Evolutionary conservation across 2,113 vertebrate species (phyloP).

Genomic region (Glareola pratincola): DNA sequence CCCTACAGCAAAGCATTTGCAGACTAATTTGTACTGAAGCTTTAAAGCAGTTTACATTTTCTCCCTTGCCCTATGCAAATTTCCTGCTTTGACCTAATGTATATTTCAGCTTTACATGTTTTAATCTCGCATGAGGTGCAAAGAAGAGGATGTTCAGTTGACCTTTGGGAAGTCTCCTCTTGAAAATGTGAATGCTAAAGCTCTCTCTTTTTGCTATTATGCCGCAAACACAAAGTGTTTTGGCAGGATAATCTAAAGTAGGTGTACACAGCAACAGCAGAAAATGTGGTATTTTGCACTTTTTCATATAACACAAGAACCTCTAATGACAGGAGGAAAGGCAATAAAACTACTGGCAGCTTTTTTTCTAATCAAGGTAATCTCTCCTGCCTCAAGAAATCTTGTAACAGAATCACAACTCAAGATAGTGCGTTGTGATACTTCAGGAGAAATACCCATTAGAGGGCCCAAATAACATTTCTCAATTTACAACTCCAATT

Average conservation of each 20-base stretch:
- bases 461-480: background rate
- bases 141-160: background rate
- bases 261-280: background rate
- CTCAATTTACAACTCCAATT: background rate
- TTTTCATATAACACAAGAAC: background rate
- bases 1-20: background rate
- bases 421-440: background rate
- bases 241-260: background rate
- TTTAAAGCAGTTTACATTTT: background rate
- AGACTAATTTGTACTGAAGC: background rate
- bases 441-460: background rate
- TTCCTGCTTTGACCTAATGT: background rate
- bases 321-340: background rate
- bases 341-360: background rate
- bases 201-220: background rate
- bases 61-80: background rate
- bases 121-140: background rate
- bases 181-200: background rate
- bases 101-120: background rate
- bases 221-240: background rate
- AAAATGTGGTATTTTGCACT: background rate
- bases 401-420: background rate
- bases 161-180: background rate
- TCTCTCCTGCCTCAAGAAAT: background rate
- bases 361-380: background rate